These are phyloP conservation scores for Peromyscus leucopus DNA, from an alignment of 2,113 vertebrate genomes.

Conservation along the genomic window DNA sequence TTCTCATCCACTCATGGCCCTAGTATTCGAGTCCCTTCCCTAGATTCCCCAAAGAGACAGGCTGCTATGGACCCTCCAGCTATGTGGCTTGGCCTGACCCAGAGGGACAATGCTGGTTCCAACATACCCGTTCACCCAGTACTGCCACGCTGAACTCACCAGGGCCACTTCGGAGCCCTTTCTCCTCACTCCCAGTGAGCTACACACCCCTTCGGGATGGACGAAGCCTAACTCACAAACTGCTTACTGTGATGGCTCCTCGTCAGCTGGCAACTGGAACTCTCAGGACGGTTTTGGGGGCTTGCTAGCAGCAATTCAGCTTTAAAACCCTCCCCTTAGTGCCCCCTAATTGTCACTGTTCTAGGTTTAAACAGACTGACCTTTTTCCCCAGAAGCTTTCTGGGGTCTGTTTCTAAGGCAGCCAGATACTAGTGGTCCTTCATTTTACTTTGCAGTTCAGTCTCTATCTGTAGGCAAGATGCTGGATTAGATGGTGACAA, in stretches of 20 bases:
- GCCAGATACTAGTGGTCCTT: conserved; percentile 10
- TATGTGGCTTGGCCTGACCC: background rate
- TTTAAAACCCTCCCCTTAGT: background rate
- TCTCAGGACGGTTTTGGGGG: background rate
- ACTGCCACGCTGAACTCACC: background rate
- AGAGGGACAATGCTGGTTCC: background rate
- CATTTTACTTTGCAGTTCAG: conserved; percentile 35
- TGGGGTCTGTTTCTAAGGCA: conserved; percentile 18
- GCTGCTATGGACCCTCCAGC: background rate
- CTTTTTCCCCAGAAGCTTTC: background rate
- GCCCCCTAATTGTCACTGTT: background rate
- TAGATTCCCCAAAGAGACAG: background rate
- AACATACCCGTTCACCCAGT: background rate
- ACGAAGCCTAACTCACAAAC: background rate
- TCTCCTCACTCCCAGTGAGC: background rate
- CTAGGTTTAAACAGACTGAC: conserved; percentile 19
- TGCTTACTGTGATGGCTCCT: background rate
- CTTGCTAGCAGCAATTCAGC: background rate
- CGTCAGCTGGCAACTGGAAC: background rate
- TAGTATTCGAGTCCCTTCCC: background rate
- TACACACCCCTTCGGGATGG: background rate
- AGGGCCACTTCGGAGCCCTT: background rate
- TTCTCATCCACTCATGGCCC: background rate
- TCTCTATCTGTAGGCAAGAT: conserved; percentile 20
- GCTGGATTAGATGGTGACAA: conserved; percentile 29